Evolutionary conservation across 2,797 vertebrate genomes (phyloP).

Genomic region (Trachurus trachurus): DNA sequence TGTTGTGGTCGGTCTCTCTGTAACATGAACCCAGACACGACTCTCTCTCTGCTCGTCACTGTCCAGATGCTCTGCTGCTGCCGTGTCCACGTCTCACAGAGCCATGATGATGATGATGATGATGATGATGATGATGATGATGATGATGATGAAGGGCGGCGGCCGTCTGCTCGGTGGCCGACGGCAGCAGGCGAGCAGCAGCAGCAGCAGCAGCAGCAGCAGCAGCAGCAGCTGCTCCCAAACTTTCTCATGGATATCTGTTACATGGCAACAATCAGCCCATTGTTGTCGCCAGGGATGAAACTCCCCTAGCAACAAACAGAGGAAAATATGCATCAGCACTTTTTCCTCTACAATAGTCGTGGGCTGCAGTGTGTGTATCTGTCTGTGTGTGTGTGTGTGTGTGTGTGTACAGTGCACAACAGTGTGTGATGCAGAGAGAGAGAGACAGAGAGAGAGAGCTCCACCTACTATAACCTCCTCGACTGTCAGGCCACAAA

Average conservation of each 20-base stretch:
- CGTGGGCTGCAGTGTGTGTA: conserved; percentile 26
- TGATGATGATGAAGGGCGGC: conserved; percentile 9
- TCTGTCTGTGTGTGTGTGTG: neutral
- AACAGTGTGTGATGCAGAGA: neutral
- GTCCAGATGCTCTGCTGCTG: too few relatives aligned
- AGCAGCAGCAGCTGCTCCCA: conserved; percentile 63
- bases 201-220: conserved; percentile 71
- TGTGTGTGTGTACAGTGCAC: too few relatives aligned
- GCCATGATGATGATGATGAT: neutral
- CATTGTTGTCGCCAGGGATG: conserved; percentile 65
- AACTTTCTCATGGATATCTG: conserved; percentile 78
- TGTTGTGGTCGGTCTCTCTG: too few relatives aligned
- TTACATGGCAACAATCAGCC: conserved; percentile 75
- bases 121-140: neutral
- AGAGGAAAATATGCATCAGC: conserved; percentile 70
- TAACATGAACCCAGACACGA: too few relatives aligned
- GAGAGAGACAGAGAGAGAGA: too few relatives aligned
- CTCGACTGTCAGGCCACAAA: conserved; percentile 72
- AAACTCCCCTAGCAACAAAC: conserved; percentile 63
- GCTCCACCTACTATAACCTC: conserved; percentile 59
- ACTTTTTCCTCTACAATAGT: conserved; percentile 41
- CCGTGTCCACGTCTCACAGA: too few relatives aligned
- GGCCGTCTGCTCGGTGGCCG: conserved; percentile 53
- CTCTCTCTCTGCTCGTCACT: too few relatives aligned
- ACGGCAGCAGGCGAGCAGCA: conserved; percentile 19